phyloP scores from a whole-genome alignment of 2,888 invertebrate species.

The Calliphora vomitoria region DNA sequence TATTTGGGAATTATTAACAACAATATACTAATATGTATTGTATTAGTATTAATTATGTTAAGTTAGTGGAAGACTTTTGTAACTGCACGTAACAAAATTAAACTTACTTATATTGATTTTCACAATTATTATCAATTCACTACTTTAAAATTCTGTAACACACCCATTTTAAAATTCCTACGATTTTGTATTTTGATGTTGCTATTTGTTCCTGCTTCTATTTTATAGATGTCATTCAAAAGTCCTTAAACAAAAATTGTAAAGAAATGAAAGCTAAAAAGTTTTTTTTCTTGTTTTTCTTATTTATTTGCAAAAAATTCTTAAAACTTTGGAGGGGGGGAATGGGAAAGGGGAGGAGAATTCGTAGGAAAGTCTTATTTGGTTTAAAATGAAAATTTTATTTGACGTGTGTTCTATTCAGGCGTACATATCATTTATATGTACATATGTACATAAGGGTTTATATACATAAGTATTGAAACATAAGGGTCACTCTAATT shows the following conservation, averaged over 20 bases:
- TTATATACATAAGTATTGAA: not conserved
- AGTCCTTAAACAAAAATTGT: slow-evolving; percentile 65
- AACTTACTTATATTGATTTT: too few relatives aligned
- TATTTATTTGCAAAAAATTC: slow-evolving; percentile 38
- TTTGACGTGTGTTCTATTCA: slow-evolving; percentile 68
- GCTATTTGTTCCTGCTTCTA: slow-evolving; percentile 21
- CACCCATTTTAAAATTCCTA: slow-evolving; percentile 56
- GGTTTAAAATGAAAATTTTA: slow-evolving; percentile 59
- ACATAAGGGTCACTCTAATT: not conserved
- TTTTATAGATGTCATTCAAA: slow-evolving; percentile 66
- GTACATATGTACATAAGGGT: not conserved
- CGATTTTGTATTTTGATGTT: slow-evolving; percentile 2
- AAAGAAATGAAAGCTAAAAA: slow-evolving; percentile 36
- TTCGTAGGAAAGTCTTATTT: slow-evolving; percentile 20
- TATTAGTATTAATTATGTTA: too few relatives aligned
- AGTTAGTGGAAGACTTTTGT: too few relatives aligned
- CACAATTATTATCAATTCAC: not conserved
- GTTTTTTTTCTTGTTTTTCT: slow-evolving; percentile 26
- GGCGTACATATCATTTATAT: slow-evolving; percentile 52
- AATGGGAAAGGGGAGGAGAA: not conserved
- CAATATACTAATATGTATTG: too few relatives aligned
- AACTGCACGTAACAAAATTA: too few relatives aligned
- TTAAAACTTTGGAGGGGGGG: not conserved
- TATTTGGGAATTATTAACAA: too few relatives aligned
- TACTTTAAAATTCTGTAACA: slow-evolving; percentile 24